phyloP scores from a whole-genome alignment of 35 echinoderm and acorn worm species.

The Diadema setosum region DNA sequence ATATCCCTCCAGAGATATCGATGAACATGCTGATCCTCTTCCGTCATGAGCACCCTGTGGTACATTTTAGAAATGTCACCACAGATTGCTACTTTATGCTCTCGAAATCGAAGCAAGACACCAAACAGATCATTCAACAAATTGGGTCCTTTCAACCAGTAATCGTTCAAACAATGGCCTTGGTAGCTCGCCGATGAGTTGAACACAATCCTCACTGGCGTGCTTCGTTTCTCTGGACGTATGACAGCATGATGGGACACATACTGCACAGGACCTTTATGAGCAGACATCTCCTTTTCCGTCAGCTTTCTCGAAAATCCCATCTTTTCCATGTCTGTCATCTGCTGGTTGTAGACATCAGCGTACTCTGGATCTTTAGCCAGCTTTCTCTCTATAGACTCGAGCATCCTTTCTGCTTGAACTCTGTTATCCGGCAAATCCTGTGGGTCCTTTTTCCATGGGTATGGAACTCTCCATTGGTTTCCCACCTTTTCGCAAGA shows the following conservation, averaged over 20 bases:
- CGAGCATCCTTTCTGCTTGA: conserved; percentile 49
- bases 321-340: conserved; percentile 25
- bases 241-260: conserved; percentile 39
- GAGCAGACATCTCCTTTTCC: neutral
- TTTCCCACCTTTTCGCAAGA: conserved; percentile 43
- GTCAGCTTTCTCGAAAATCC: conserved; percentile 11
- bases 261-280: conserved; percentile 47
- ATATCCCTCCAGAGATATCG: conserved; percentile 54
- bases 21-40: conserved; percentile 43
- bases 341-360: neutral
- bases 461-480: conserved; percentile 65
- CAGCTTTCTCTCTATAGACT: conserved; percentile 21
- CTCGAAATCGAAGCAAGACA: conserved; percentile 40
- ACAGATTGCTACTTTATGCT: conserved; percentile 26
- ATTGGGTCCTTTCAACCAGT: conserved; percentile 50
- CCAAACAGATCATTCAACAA: conserved; percentile 58
- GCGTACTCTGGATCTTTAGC: conserved; percentile 29
- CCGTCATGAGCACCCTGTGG: conserved; percentile 52
- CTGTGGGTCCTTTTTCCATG: conserved; percentile 57
- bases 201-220: conserved; percentile 48
- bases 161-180: conserved; percentile 34
- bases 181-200: conserved; percentile 1
- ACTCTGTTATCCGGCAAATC: conserved; percentile 24
- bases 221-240: conserved; percentile 49
- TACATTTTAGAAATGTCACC: conserved; percentile 85